These are phyloP conservation scores for Mungos mungo DNA, from an alignment of 2,113 vertebrate genomes.

Conservation along the genomic window DNA sequence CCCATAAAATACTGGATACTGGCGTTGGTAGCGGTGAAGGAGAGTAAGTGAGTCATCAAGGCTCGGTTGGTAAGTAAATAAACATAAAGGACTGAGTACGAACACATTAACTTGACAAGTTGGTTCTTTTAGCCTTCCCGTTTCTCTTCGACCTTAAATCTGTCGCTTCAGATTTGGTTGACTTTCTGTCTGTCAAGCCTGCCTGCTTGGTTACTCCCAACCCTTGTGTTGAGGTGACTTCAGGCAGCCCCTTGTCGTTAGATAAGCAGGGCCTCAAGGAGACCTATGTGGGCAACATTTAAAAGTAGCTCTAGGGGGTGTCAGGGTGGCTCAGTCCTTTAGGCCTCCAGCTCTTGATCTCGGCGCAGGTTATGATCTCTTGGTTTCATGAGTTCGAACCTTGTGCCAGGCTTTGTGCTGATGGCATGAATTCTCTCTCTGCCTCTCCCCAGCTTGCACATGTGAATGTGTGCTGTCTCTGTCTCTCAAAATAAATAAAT, in stretches of 20 bases:
- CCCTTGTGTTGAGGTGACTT: constrained; percentile 87
- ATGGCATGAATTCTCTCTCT: too few species aligned
- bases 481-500: too few species aligned
- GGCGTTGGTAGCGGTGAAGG: neutral
- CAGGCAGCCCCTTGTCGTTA: constrained; percentile 89
- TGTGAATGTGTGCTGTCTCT: too few species aligned
- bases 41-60: neutral
- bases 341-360: too few species aligned
- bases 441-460: too few species aligned
- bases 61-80: neutral
- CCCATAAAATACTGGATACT: neutral
- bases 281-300: constrained; percentile 64
- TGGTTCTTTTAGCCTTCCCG: constrained; percentile 84
- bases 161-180: constrained; percentile 87
- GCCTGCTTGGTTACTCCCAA: constrained; percentile 86
- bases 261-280: constrained; percentile 63
- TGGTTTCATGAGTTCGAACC: too few species aligned
- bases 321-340: too few species aligned
- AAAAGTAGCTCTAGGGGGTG: constrained; percentile 39
- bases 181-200: constrained; percentile 89
- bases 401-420: too few species aligned
- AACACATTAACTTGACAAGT: neutral
- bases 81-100: neutral
- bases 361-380: too few species aligned
- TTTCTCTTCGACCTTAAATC: constrained; percentile 91